Percentiles rank a stretch among this genome's conserved stretches.
Evolutionary conservation across 35 echinoderm and acorn worm genomes (phyloP).

Genomic region (Nesometra sesokonis): DNA sequence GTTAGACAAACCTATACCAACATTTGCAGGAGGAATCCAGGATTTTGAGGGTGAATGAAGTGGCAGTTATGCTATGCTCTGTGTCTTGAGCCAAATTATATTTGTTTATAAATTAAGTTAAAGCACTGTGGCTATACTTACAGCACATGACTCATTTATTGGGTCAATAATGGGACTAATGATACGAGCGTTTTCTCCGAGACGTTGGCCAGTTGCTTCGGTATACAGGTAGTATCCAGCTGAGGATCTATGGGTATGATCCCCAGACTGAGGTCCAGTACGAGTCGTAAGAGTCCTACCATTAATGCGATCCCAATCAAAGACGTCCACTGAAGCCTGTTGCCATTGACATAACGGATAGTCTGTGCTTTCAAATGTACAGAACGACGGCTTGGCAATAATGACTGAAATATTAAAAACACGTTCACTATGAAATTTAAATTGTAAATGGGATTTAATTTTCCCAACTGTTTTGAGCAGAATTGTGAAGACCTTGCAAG

Average conservation of each 20-base stretch:
- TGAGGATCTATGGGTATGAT: background rate
- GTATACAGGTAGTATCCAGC: background rate
- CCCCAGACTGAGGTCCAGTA: background rate
- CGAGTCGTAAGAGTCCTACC: background rate
- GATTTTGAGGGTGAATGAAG: too few species aligned
- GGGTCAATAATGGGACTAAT: background rate
- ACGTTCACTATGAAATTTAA: too few species aligned
- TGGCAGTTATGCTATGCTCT: too few species aligned
- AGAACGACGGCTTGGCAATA: background rate
- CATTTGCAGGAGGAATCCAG: too few species aligned
- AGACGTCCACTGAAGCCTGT: background rate
- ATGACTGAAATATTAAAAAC: background rate
- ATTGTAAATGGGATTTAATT: too few species aligned
- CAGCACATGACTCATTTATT: background rate
- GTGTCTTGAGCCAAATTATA: too few species aligned
- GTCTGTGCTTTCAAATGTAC: background rate
- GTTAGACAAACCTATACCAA: too few species aligned
- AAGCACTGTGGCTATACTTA: background rate
- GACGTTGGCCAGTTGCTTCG: background rate
- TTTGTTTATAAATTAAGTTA: too few species aligned
- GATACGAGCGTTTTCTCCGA: background rate
- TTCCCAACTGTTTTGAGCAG: too few species aligned
- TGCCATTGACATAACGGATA: background rate
- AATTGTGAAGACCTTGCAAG: too few species aligned
- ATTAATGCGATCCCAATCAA: background rate